Evolutionary conservation across 2,113 vertebrate genomes (phyloP), one percentile per base, ranked within the genome.

Genomic region (Oriolus oriolus): DNA sequence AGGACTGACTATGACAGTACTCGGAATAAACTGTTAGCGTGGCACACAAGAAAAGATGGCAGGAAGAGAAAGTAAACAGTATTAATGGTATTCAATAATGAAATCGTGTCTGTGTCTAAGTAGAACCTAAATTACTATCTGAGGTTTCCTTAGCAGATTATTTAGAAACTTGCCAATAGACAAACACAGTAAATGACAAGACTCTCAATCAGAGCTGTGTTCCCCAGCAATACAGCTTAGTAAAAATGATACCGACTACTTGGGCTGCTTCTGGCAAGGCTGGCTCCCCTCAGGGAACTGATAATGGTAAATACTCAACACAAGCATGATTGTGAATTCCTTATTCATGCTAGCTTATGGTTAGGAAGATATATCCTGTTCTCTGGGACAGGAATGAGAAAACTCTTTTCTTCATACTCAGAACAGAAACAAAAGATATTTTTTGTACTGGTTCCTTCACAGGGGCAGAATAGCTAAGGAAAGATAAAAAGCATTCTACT

Each of bases 141-240:
- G 64, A 90, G 83, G 73, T 47, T 96, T 93, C 88, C 66, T 94
- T 52, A 76, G 87, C 59, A 95, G 87, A 91, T 90, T 95, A 97
- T 85, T 95, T 71, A 88, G 75, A 70, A 92, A 94, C 80, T 89
- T 96, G 96, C 83, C 95, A 94, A 90, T 74, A 96, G 73, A 95
- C 86, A 94, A 96, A 90, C 79, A 93, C 86, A 93, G 75, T 74
- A 92, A 96, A 49, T 68, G 90, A 94, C 92, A 93, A 65, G 76
- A 93, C 60, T 86, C 85, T 96, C 79, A 77, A 83, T 92, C 93
- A 96, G 88, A 61, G 90, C 90, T 35, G 80, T 63, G 68, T 7
- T 94, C 50, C 83, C 65, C 85, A 86, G 90, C 83, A 93, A 85
- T 63, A 90, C 39, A 73, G 95, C 89, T 94, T 26, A 71, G 76